Evolutionary conservation across 2,113 vertebrate genomes (phyloP).

Genomic region (Hemibagrus wyckioides): DNA sequence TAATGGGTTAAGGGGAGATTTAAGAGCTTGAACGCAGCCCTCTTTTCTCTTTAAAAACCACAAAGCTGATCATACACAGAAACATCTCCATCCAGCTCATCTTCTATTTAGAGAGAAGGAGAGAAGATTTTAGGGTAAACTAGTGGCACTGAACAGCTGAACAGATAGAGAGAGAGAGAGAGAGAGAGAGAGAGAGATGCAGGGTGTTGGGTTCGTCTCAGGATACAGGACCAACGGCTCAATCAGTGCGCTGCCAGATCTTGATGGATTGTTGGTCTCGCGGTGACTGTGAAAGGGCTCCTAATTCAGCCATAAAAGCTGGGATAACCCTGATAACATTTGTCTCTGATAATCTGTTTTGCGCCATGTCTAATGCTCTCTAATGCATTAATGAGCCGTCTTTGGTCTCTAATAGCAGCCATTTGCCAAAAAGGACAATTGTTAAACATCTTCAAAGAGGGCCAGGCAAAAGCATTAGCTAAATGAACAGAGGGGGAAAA

Average conservation of each 20-base stretch:
- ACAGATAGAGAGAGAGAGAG: not conserved
- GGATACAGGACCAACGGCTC: constrained; percentile 14
- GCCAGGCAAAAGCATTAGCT: not conserved
- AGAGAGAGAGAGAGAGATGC: not conserved
- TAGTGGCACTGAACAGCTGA: not conserved
- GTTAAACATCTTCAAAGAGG: constrained; percentile 1
- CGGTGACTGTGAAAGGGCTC: constrained; percentile 16
- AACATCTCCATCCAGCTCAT: not conserved
- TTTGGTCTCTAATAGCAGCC: constrained; percentile 14
- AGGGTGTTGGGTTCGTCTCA: constrained; percentile 28
- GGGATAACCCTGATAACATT: constrained; percentile 9
- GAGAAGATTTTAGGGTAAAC: not conserved
- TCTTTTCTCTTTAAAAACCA: constrained; percentile 34
- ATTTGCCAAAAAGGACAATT: not conserved
- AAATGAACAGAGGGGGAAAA: not conserved
- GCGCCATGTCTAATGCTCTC: constrained; percentile 5
- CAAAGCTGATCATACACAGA: constrained; percentile 17
- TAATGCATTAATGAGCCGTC: constrained; percentile 12
- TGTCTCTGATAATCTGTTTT: constrained; percentile 9
- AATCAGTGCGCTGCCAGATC: constrained; percentile 11
- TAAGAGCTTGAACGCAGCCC: constrained; percentile 32
- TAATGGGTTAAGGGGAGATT: constrained; percentile 43
- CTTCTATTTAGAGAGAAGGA: not conserved
- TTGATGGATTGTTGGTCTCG: constrained; percentile 6
- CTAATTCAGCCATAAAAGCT: constrained; percentile 30